phyloP scores from a whole-genome alignment of 2,113 vertebrate genomes.

The Hippolais icterina region DNA sequence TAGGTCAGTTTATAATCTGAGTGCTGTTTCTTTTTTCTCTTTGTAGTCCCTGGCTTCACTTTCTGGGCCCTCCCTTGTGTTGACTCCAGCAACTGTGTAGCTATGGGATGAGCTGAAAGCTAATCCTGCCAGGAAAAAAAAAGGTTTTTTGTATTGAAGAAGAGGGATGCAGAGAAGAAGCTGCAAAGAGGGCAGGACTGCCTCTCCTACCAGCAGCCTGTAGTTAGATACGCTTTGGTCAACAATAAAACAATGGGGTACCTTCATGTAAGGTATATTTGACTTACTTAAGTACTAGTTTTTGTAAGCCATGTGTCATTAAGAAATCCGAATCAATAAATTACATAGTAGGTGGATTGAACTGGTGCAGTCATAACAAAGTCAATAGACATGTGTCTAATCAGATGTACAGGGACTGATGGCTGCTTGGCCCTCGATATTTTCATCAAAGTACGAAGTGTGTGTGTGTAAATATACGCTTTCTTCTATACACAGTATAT shows the following conservation, averaged over 20 bases:
- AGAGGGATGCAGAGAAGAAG: background rate
- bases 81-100: background rate
- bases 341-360: background rate
- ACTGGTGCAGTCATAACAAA: background rate
- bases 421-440: background rate
- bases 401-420: background rate
- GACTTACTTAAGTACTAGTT: background rate
- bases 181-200: background rate
- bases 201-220: background rate
- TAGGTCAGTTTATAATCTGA: background rate
- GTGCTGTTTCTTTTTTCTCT: background rate
- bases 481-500: background rate
- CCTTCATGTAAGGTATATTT: slow-evolving; percentile 24
- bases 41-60: background rate
- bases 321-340: slow-evolving; percentile 6
- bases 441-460: background rate
- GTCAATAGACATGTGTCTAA: background rate
- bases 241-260: slow-evolving; percentile 20
- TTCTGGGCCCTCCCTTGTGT: background rate
- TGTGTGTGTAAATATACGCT: background rate
- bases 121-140: background rate
- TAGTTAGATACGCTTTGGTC: slow-evolving; percentile 14
- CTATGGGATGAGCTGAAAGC: background rate
- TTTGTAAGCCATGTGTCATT: background rate
- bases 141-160: background rate